A percentile compares a stretch with the other conserved stretches of the same genome.
These are phyloP conservation scores for Heteromormyrus szaboi DNA, from an alignment of 2,797 vertebrate species.

Conservation along the genomic window DNA sequence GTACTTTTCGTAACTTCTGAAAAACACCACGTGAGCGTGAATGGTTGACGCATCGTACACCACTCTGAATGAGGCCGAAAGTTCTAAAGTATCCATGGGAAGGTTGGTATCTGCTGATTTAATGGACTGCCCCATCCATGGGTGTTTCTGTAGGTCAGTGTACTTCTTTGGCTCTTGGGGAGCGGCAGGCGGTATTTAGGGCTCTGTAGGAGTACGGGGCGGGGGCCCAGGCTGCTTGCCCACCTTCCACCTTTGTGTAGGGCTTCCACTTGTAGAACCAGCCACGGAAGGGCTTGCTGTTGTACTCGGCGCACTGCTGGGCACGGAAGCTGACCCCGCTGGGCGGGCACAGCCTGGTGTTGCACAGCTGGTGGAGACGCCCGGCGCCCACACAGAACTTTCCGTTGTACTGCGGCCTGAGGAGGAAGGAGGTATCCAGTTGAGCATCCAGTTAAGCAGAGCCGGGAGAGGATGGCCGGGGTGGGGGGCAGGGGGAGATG, in stretches of 20 bases:
- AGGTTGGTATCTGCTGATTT: neutral
- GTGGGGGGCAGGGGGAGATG: neutral
- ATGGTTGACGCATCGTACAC: neutral
- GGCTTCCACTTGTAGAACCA: conserved; percentile 99
- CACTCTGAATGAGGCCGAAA: neutral
- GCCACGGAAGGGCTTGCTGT: conserved; percentile 93
- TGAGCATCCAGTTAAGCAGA: neutral
- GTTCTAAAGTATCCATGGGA: neutral
- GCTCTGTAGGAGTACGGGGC: neutral
- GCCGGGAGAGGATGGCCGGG: neutral
- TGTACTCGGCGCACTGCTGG: conserved; percentile 92
- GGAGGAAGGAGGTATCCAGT: neutral
- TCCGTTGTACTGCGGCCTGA: conserved; percentile 86
- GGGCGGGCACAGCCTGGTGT: conserved; percentile 62
- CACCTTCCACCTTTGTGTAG: conserved; percentile 93
- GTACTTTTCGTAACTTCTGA: neutral
- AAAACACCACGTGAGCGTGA: neutral
- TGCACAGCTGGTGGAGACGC: conserved; percentile 84
- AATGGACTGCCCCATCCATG: neutral
- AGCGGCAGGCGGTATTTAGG: neutral
- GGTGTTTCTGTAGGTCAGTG: neutral
- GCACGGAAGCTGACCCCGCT: conserved; percentile 75
- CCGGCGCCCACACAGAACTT: conserved; percentile 80
- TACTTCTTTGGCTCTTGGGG: neutral
- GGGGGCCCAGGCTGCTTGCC: conserved; percentile 1